A percentile compares a stretch with the other conserved stretches of the same genome.
These are phyloP conservation scores for Choristoneura fumiferana DNA, from an alignment of 1,140 invertebrate genomes.

Conservation along the genomic window DNA sequence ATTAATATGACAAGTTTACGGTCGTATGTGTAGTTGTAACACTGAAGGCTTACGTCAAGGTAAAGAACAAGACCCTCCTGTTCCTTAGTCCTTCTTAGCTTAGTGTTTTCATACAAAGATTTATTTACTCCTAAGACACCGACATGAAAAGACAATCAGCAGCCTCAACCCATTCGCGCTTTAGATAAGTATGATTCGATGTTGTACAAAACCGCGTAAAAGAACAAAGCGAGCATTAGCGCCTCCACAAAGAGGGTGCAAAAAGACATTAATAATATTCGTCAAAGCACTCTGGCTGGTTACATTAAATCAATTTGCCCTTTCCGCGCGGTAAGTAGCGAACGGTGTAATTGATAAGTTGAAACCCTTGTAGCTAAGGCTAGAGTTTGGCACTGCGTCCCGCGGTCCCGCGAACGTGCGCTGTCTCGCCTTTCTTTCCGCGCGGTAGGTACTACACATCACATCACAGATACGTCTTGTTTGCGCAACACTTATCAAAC, in stretches of 20 bases:
- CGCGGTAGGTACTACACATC: no score
- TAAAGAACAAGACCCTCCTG: neutral
- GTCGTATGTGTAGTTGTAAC: slow-evolving; percentile 27
- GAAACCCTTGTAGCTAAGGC: slow-evolving; percentile 74
- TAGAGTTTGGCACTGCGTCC: slow-evolving; percentile 61
- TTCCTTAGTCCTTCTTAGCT: neutral
- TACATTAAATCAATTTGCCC: slow-evolving; percentile 78
- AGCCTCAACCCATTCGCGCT: slow-evolving; percentile 23
- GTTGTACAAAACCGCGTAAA: slow-evolving; percentile 56
- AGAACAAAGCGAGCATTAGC: slow-evolving; percentile 72
- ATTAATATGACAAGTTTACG: slow-evolving; percentile 14
- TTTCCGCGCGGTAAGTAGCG: slow-evolving; percentile 76
- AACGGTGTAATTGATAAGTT: slow-evolving; percentile 78
- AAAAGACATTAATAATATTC: slow-evolving; percentile 78
- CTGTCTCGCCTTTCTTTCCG: slow-evolving; percentile 33
- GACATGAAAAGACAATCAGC: slow-evolving; percentile 16
- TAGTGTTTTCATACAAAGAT: neutral
- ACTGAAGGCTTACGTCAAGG: no score
- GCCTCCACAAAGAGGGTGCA: slow-evolving; percentile 52
- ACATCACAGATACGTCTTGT: no score
- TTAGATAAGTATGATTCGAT: slow-evolving; percentile 70
- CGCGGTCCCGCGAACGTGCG: slow-evolving; percentile 38
- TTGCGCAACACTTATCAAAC: no score
- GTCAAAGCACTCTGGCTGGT: slow-evolving; percentile 72
- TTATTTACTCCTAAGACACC: slow-evolving; percentile 13